Base-by-base conservation (phyloP, 2,797 vertebrate species). In the Sebastes ruberrimus region DNA sequence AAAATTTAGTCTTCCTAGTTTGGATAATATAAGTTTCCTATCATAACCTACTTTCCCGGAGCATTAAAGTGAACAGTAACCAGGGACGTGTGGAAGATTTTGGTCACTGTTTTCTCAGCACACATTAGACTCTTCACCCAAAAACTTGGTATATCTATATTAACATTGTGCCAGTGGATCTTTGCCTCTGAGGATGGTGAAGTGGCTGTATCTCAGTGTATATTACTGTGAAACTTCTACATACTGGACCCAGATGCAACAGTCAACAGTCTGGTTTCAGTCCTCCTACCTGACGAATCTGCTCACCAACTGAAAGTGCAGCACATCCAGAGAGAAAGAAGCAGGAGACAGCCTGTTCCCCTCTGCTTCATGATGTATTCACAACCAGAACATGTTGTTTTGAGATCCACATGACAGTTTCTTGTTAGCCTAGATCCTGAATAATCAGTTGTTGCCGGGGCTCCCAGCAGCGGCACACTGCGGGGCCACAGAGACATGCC, bases 381-480 rank as follows among this genome's bases (percentile, higher is more conserved):
- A 86, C 84, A 69, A 90, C 74, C 70, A 88, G 83, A 82, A 88
- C 91, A 86, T 89, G 85, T 87, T 87, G 88, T 93, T 89, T 88
- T 80, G 88, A 90, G 84, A 88, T 85, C 90, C 89, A 82, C 89
- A 83, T 78, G 91, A 84, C 90, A 87, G 74, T 86, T 86, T 89
- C 90, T 89, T 87, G 82, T 90, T 92, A 91, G 90, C 84, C 89
- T 42, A 61, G 79, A 86, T 91, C 87, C 84, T 92, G 93, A 93
- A 93, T 93, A 95, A 95, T 95, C 86, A 90, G 91, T 86, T 86
- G 90, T 91, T 93, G 82, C 83, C 53, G 53, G 79, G 78, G 84
- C 89, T 89, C 84, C 85, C 79, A 53, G 86, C 56, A 53, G 86
- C 56, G 38, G 85, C 91, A 80, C 81, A 84, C 87, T 74, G 66